Evolutionary conservation across 1,140 invertebrate species (phyloP).

Genomic region (Mya arenaria): DNA sequence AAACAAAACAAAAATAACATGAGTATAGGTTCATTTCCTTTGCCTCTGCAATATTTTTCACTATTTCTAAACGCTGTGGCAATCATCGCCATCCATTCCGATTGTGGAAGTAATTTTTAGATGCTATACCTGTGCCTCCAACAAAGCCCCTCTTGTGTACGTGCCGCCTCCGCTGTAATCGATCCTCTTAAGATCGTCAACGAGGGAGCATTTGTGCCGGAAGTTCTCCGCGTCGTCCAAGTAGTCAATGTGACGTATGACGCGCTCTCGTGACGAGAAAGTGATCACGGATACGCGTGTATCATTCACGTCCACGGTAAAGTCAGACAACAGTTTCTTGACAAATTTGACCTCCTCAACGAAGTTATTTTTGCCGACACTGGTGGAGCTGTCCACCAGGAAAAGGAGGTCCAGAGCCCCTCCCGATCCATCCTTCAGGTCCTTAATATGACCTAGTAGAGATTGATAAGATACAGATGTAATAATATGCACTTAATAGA

Average conservation of each 20-base stretch:
- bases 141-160: slow-evolving; percentile 86
- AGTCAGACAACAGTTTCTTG: slow-evolving; percentile 87
- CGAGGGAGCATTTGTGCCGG: slow-evolving; percentile 85
- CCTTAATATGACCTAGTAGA: slow-evolving; percentile 82
- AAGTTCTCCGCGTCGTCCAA: slow-evolving; percentile 82
- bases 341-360: slow-evolving; percentile 87
- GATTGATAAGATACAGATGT: too few species aligned
- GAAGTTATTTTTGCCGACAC: slow-evolving; percentile 87
- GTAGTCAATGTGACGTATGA: slow-evolving; percentile 85
- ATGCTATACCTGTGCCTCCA: slow-evolving; percentile 84
- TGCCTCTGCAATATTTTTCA: not conserved
- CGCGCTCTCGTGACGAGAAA: slow-evolving; percentile 85
- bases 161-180: slow-evolving; percentile 87
- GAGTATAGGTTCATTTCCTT: not conserved
- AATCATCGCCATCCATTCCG: not conserved
- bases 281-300: slow-evolving; percentile 87
- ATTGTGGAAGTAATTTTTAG: not conserved
- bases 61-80: not conserved
- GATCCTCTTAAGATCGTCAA: slow-evolving; percentile 85
- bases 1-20: not conserved
- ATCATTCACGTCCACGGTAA: slow-evolving; percentile 85
- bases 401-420: slow-evolving; percentile 87
- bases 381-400: slow-evolving; percentile 87
- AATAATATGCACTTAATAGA: slow-evolving; percentile 9
- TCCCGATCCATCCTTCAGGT: slow-evolving; percentile 77